Base-by-base conservation (phyloP, 1,140 invertebrate genomes). In the Pararge aegeria region DNA sequence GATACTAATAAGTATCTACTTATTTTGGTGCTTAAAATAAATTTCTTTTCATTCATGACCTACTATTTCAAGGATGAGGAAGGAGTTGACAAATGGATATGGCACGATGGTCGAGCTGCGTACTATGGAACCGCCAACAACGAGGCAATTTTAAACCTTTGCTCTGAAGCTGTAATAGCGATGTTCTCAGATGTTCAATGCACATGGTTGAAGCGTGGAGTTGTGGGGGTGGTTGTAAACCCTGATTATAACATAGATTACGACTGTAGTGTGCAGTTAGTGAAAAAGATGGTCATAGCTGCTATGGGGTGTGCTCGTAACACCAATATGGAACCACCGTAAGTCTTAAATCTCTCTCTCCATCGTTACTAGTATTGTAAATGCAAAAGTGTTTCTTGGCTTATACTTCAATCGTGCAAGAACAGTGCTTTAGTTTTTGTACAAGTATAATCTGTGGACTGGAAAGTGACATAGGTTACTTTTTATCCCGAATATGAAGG, bases 91-190 rank as follows among this genome's bases (percentile, higher is more conserved):
- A 53, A 66, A 12, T 89, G 84, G 83, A 64, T 42, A 20, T 86
- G 75, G 76, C 64, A 80, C 48, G 71, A 77, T 40, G 40, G 42
- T 5, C 65, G 84, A n/a, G 55, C 61, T 6, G 78, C 73, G 1
- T 83, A 68, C 61, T 87, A 60, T 49, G 78, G 55, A 0, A 46
- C 56, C 3, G 21, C 34, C 5, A 71, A 74, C 59, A 76, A 79
- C 13, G 79, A 80, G 16, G 71, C 82, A 0, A 0, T 84, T n/a
- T 13, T 87, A 5, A 80, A 89, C 61, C 60, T 85, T 0, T 89
- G 86, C 60, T 85, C 78, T 0, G 75, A 81, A 24, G 57, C 55
- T 13, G 46, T 81, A 0, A 50, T 37, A 10, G 74, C 75, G 0
- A 72, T 74, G 12, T 52, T 87, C 30, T 70, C 75, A n/a, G 56